These are phyloP conservation scores for Metaphire vulgaris DNA, from an alignment of 1,140 invertebrate genomes.

Conservation along the genomic window DNA sequence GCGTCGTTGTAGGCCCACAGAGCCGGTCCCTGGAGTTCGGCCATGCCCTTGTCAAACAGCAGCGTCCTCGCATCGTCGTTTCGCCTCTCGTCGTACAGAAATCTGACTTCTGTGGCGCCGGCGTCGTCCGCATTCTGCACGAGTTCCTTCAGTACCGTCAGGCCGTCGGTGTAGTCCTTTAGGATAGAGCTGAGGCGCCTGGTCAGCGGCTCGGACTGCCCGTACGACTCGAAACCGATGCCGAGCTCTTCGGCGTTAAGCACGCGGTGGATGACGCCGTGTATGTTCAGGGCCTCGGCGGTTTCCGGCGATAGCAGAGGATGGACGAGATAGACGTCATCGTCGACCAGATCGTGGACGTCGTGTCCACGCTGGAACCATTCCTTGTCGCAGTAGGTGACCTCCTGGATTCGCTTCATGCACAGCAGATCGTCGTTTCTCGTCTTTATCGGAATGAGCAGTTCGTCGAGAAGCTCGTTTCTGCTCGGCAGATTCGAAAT, in stretches of 20 bases:
- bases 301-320: constrained; percentile 31
- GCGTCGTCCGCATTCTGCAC: constrained; percentile 48
- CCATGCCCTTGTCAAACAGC: constrained; percentile 37
- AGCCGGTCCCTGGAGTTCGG: constrained; percentile 40
- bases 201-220: constrained; percentile 37
- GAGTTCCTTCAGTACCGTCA: constrained; percentile 43
- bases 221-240: constrained; percentile 35
- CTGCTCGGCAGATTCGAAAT: not conserved
- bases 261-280: constrained; percentile 29
- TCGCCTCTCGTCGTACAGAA: constrained; percentile 46
- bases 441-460: constrained; percentile 10
- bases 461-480: not conserved
- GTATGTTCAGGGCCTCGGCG: constrained; percentile 34
- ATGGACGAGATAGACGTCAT: constrained; percentile 34
- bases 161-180: constrained; percentile 39
- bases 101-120: constrained; percentile 50
- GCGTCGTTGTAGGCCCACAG: constrained; percentile 44
- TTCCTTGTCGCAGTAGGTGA: constrained; percentile 35
- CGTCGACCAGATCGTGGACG: constrained; percentile 26
- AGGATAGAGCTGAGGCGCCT: constrained; percentile 32
- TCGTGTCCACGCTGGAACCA: constrained; percentile 25
- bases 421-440: not conserved
- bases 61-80: constrained; percentile 30
- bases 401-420: constrained; percentile 10
- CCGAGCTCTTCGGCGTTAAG: constrained; percentile 28